A percentile compares a stretch with the other conserved stretches of the same genome.
Conservation (phyloP, 2,113 vertebrate genomes). For the Suncus etruscus region DNA sequence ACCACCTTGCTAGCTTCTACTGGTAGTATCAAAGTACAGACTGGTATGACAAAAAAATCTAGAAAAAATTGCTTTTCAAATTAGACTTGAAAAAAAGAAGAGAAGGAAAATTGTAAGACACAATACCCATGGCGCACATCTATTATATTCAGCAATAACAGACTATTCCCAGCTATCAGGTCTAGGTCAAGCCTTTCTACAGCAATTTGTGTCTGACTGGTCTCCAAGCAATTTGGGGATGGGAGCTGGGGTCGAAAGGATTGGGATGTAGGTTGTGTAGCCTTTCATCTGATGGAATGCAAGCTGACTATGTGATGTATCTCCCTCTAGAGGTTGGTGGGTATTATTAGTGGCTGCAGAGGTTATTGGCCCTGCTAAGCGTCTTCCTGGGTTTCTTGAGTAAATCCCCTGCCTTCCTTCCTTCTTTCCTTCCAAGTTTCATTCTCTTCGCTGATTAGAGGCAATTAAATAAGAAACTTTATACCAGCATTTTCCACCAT, state of each 20-base stretch:
- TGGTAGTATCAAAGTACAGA: background rate
- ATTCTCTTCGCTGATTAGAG: background rate
- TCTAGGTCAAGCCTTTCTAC: background rate
- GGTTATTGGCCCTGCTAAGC: background rate
- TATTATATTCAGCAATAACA: background rate
- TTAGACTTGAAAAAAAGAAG: background rate
- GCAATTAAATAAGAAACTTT: slow-evolving; percentile 13
- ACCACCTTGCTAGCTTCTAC: background rate
- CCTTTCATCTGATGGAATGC: too few species aligned
- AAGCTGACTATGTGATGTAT: background rate
- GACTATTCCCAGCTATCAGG: background rate
- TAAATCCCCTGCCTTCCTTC: slow-evolving; percentile 42
- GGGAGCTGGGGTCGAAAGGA: too few species aligned
- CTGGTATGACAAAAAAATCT: background rate
- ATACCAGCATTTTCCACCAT: background rate
- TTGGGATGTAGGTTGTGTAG: background rate
- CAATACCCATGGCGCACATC: background rate
- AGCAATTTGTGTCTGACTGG: background rate
- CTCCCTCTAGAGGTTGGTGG: slow-evolving; percentile 37
- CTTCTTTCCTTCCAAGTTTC: background rate
- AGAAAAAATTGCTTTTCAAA: background rate
- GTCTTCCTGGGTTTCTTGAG: background rate
- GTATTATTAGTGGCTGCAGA: background rate
- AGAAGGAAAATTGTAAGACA: background rate
- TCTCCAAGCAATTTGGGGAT: background rate